Conservation (phyloP, 2,888 invertebrate genomes). For the Hirudinaria manillensis region DNA sequence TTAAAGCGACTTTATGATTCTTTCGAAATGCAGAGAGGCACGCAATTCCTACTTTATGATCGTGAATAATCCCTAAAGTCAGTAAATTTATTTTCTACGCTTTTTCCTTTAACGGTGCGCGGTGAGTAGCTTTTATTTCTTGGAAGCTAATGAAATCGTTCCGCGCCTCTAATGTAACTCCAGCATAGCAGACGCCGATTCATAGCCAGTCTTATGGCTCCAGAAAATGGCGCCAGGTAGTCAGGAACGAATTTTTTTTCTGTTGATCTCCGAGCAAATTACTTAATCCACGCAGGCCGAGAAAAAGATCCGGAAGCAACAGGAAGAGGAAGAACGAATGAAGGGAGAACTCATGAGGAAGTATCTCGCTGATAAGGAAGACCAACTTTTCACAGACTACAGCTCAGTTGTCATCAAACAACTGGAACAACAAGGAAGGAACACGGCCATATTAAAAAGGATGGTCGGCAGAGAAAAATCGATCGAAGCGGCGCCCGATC, state of each 20-base stretch:
- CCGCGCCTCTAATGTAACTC: too few relatives aligned
- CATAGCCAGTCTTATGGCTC: too few relatives aligned
- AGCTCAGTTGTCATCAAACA: background rate
- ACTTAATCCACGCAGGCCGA: constrained; percentile 2
- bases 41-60: too few relatives aligned
- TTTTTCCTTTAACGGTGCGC: background rate
- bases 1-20: background rate
- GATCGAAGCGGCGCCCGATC: too few relatives aligned
- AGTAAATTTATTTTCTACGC: background rate
- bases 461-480: too few relatives aligned
- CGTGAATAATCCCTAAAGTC: too few relatives aligned
- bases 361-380: background rate
- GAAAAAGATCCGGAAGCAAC: background rate
- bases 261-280: background rate
- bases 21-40: too few relatives aligned
- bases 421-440: background rate
- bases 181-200: too few relatives aligned
- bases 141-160: background rate
- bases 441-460: background rate
- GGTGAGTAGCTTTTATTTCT: background rate
- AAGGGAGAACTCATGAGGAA: background rate
- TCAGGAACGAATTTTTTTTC: background rate
- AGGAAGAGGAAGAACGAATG: background rate
- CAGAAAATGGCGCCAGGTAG: too few relatives aligned
- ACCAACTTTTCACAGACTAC: constrained; percentile 1